A percentile compares a stretch with the other conserved stretches of the same genome.
phyloP scores from a whole-genome alignment of 2,797 vertebrate species.

The Potorous gilbertii region DNA sequence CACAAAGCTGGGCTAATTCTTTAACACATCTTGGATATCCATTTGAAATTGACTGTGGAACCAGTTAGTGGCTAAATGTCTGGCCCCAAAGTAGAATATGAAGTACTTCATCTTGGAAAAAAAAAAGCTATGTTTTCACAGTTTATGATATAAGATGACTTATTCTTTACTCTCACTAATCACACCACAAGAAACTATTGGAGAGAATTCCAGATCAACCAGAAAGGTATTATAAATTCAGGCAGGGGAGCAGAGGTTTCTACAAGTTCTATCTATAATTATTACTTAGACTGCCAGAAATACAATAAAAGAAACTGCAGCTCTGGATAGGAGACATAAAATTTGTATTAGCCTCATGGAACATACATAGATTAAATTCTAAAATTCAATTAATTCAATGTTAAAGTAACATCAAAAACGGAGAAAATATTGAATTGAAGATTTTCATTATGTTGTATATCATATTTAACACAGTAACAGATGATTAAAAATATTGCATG shows the following conservation, averaged over 20 bases:
- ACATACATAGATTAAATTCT: slow-evolving; percentile 63
- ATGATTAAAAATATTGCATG: neutral
- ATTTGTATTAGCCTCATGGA: slow-evolving; percentile 59
- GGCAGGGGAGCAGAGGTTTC: slow-evolving; percentile 48
- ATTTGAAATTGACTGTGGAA: slow-evolving; percentile 23
- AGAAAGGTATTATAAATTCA: slow-evolving; percentile 38
- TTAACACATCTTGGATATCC: slow-evolving; percentile 13
- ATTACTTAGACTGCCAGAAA: slow-evolving; percentile 28
- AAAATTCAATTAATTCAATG: slow-evolving; percentile 73
- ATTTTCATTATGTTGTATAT: slow-evolving; percentile 39
- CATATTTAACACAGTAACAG: neutral
- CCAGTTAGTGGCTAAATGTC: slow-evolving; percentile 15
- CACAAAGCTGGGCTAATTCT: neutral
- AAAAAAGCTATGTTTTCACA: neutral
- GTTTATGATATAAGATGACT: neutral
- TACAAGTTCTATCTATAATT: slow-evolving; percentile 53
- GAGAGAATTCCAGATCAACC: slow-evolving; percentile 51
- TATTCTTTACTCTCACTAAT: slow-evolving; percentile 65
- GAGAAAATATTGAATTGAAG: slow-evolving; percentile 34
- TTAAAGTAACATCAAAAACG: slow-evolving; percentile 52
- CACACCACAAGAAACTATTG: slow-evolving; percentile 36
- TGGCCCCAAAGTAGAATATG: neutral
- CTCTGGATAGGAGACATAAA: slow-evolving; percentile 45
- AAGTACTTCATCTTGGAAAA: slow-evolving; percentile 24
- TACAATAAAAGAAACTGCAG: slow-evolving; percentile 22